These are phyloP conservation scores for Phallusia fumigata DNA, from an alignment of 23 tunicate species.

Conservation along the genomic window DNA sequence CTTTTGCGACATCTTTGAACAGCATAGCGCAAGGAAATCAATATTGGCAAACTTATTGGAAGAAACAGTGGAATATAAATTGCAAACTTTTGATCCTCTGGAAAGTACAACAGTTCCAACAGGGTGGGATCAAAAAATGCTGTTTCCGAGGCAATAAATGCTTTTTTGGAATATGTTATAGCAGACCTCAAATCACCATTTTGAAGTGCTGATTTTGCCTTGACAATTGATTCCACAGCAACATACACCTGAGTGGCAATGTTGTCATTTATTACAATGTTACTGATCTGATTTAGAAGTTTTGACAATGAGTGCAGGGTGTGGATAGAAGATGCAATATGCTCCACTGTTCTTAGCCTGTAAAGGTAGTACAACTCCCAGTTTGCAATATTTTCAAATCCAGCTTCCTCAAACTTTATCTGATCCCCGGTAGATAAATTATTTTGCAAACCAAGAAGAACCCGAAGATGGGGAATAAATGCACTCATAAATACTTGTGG, in stretches of 20 bases:
- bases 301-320: conserved; percentile 59
- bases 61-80: conserved; percentile 92
- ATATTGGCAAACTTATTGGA: conserved; percentile 68
- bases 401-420: conserved; percentile 18
- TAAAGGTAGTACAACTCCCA: conserved; percentile 73
- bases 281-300: conserved; percentile 52
- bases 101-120: conserved; percentile 89
- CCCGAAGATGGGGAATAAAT: conserved; percentile 54
- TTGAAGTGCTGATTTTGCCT: conserved; percentile 39
- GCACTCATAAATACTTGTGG: conserved; percentile 25
- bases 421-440: background rate
- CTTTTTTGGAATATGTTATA: conserved; percentile 29
- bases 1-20: conserved; percentile 21
- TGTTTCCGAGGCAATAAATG: conserved; percentile 78
- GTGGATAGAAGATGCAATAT: conserved; percentile 58
- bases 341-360: conserved; percentile 55
- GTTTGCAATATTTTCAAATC: conserved; percentile 33
- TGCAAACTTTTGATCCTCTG: conserved; percentile 99
- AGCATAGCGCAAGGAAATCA: conserved; percentile 37
- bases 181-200: conserved; percentile 33
- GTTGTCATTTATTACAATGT: conserved; percentile 88
- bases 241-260: conserved; percentile 55
- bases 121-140: conserved; percentile 96
- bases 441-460: conserved; percentile 54
- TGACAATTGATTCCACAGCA: conserved; percentile 43